Conservation (phyloP, 2,113 vertebrate species). For the Emydura subglobosa region DNA sequence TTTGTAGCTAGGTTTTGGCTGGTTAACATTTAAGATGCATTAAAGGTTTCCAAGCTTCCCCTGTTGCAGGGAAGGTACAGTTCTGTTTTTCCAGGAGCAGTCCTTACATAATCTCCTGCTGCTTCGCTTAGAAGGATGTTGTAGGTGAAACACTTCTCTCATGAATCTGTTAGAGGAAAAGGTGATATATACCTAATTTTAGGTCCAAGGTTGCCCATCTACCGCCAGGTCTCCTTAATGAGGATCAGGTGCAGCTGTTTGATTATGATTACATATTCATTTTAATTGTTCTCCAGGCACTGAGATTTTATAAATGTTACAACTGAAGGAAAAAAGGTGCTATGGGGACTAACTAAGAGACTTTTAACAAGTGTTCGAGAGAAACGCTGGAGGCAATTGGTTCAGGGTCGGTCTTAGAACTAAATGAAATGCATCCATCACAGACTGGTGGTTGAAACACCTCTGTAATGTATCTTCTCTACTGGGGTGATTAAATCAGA, state of each 20-base stretch:
- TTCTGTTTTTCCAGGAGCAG: neutral
- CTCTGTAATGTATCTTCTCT: neutral
- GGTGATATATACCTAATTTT: neutral
- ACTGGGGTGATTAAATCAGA: neutral
- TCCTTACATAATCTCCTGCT: neutral
- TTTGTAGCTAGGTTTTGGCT: neutral
- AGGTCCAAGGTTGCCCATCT: neutral
- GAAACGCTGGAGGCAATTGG: neutral
- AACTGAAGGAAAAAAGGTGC: neutral
- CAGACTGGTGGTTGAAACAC: neutral
- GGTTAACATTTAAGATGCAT: neutral
- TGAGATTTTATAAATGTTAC: neutral
- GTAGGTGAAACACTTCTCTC: neutral
- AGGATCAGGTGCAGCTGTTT: neutral
- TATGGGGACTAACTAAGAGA: neutral
- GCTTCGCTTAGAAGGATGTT: neutral
- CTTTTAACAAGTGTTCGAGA: neutral
- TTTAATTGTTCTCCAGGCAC: rapidly evolving
- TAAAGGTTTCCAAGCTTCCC: neutral
- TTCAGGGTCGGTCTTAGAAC: neutral
- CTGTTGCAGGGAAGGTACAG: neutral
- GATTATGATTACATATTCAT: neutral
- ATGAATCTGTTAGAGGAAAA: neutral
- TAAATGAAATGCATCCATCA: neutral
- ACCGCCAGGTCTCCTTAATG: neutral